Conservation (phyloP, 2,888 invertebrate genomes). For the Tetrapedia diversipes region DNA sequence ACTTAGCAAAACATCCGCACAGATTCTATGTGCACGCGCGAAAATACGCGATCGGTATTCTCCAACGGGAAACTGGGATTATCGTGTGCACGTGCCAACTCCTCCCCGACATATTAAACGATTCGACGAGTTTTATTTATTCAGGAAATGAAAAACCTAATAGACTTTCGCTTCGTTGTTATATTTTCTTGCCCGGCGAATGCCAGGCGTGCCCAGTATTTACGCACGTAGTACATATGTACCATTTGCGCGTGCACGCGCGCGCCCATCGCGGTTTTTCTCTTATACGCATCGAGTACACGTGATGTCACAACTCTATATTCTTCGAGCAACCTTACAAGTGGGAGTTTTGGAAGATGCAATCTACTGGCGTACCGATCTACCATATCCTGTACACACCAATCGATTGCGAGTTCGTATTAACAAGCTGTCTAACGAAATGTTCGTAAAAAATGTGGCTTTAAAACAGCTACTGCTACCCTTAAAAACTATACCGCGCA, state of each 20-base stretch:
- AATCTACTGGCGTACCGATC: too few species aligned
- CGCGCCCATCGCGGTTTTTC: conserved; percentile 31
- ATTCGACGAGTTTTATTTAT: conserved; percentile 72
- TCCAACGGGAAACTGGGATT: conserved; percentile 65
- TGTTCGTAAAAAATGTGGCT: too few species aligned
- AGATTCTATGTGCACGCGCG: conserved; percentile 40
- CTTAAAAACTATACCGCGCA: too few species aligned
- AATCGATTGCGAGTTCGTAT: too few species aligned
- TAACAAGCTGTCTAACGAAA: too few species aligned
- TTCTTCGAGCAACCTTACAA: conserved; percentile 34
- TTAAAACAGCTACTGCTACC: too few species aligned
- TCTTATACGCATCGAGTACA: conserved; percentile 42
- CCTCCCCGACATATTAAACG: conserved; percentile 70
- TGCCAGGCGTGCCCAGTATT: conserved; percentile 56
- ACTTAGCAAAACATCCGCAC: conserved; percentile 35
- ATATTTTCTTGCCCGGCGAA: conserved; percentile 68
- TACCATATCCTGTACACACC: too few species aligned
- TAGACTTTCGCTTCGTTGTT: conserved; percentile 73
- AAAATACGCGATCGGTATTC: conserved; percentile 59
- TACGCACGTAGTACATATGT: too few species aligned
- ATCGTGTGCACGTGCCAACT: conserved; percentile 68
- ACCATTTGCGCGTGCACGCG: conserved; percentile 44
- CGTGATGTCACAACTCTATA: conserved; percentile 47
- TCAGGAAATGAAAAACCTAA: conserved; percentile 74
- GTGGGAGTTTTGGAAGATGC: conserved; percentile 27